These are phyloP conservation scores for Eonycteris spelaea DNA, from an alignment of 2,113 vertebrate genomes.

Conservation along the genomic window DNA sequence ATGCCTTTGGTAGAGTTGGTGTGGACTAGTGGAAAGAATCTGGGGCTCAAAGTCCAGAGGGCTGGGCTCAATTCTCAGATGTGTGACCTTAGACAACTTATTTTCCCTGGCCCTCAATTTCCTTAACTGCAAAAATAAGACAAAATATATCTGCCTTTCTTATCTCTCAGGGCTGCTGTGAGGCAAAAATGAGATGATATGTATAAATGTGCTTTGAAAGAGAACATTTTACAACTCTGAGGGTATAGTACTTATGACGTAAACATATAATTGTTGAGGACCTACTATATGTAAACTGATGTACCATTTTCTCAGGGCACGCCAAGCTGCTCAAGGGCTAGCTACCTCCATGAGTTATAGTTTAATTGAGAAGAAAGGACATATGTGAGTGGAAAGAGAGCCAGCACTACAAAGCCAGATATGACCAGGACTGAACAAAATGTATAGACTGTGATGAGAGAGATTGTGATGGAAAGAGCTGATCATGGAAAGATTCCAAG, in stretches of 20 bases:
- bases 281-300: neutral
- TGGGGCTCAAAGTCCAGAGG: neutral
- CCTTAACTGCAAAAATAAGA: slow-evolving; percentile 33
- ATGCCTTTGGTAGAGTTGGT: neutral
- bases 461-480: neutral
- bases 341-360: neutral
- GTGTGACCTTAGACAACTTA: slow-evolving; percentile 37
- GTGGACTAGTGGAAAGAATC: neutral
- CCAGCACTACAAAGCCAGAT: neutral
- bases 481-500: neutral
- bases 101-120: neutral
- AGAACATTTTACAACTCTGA: neutral
- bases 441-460: neutral
- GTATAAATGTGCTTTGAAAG: neutral
- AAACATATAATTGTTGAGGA: neutral
- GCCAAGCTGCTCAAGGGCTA: neutral
- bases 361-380: neutral
- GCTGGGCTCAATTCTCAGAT: neutral
- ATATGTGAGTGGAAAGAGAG: neutral
- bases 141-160: neutral
- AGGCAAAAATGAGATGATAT: neutral
- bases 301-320: neutral
- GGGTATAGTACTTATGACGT: neutral
- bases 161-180: neutral
- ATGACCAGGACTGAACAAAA: neutral